Conservation (phyloP, 2,797 vertebrate species). For the Syndactyla subalaris region DNA sequence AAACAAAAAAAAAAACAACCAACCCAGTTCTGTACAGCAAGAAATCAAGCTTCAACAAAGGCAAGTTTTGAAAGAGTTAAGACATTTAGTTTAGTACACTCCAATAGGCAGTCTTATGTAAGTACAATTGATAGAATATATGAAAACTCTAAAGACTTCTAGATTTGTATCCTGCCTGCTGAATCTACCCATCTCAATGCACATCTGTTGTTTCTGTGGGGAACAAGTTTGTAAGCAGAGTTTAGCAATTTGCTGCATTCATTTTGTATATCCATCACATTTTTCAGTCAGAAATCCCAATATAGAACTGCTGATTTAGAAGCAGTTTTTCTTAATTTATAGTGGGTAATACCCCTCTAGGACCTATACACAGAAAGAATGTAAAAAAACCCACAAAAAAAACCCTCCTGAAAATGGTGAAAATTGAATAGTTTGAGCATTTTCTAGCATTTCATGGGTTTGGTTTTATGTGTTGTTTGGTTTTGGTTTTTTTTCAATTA, state of each 20-base stretch:
- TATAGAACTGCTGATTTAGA: background rate
- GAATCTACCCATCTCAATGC: background rate
- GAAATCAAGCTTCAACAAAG: background rate
- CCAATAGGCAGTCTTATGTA: background rate
- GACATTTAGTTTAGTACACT: background rate
- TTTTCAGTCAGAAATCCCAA: background rate
- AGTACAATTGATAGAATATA: background rate
- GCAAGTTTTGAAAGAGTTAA: background rate
- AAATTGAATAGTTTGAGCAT: background rate
- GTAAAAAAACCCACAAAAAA: background rate
- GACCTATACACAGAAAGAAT: background rate
- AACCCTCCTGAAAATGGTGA: background rate
- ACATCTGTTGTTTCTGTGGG: background rate
- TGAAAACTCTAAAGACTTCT: background rate
- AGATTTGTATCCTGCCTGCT: background rate
- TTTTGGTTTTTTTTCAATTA: background rate
- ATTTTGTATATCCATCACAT: background rate
- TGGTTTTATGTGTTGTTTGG: background rate
- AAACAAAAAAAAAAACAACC: background rate
- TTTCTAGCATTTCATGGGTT: background rate
- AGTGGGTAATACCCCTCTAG: background rate
- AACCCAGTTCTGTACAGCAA: background rate
- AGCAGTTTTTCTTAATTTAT: background rate
- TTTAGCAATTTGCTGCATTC: background rate
- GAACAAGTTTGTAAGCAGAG: background rate